These are phyloP conservation scores for Hofmannophila pseudospretella DNA, from an alignment of 2,888 invertebrate genomes.

Conservation along the genomic window DNA sequence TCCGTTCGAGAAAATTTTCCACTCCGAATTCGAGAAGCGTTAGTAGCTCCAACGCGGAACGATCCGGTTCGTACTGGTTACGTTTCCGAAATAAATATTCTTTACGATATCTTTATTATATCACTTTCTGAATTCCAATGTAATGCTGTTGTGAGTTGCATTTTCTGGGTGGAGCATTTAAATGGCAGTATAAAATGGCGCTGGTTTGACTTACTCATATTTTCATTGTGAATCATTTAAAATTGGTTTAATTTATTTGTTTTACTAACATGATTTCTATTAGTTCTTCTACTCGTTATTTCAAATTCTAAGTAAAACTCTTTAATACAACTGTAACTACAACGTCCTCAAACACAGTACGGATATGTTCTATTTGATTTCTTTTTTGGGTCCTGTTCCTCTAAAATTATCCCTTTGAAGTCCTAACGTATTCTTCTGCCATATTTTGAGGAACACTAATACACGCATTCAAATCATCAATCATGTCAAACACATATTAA, in stretches of 20 bases:
- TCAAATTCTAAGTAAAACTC: too few species aligned
- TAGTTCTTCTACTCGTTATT: too few species aligned
- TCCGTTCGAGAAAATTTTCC: too few species aligned
- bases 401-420: too few species aligned
- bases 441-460: too few species aligned
- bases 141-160: conserved; percentile 12
- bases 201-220: neutral
- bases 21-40: neutral
- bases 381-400: too few species aligned
- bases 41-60: neutral
- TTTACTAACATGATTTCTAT: neutral
- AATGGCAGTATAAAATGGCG: conserved; percentile 4
- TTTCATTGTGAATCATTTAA: neutral
- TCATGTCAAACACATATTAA: too few species aligned
- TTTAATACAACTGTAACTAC: too few species aligned
- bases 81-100: conserved; percentile 18
- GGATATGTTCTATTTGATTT: too few species aligned
- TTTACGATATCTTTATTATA: conserved; percentile 21
- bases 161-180: conserved; percentile 1
- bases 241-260: neutral
- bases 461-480: too few species aligned
- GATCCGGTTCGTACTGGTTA: conserved; percentile 7
- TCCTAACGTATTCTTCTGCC: too few species aligned
- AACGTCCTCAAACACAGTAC: too few species aligned
- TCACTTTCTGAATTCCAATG: conserved; percentile 14